Conservation (phyloP, 2,113 vertebrate species). For the Malurus elegans region DNA sequence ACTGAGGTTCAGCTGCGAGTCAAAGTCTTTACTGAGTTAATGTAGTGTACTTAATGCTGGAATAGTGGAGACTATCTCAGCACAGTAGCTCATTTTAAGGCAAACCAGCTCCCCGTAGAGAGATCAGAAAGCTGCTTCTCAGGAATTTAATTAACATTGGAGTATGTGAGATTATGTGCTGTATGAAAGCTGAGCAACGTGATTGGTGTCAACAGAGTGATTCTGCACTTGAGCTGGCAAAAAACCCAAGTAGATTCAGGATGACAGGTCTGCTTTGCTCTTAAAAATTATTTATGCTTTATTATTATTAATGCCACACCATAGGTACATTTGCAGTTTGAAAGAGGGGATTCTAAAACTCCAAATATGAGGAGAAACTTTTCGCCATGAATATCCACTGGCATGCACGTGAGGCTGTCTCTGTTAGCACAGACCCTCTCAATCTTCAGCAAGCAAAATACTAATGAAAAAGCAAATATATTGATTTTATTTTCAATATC, state of each 20-base stretch:
- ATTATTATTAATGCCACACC: not conserved
- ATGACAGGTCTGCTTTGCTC: not conserved
- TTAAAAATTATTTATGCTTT: not conserved
- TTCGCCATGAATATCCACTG: not conserved
- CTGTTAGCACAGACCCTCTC: not conserved
- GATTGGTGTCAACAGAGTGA: not conserved
- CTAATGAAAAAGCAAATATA: not conserved
- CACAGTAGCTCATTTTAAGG: conserved; percentile 55
- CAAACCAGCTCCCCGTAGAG: conserved; percentile 53
- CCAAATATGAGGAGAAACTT: not conserved
- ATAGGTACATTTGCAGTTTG: not conserved
- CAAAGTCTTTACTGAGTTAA: conserved; percentile 64
- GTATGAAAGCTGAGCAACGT: conserved; percentile 12
- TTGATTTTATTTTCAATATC: not conserved
- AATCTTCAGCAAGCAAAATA: not conserved
- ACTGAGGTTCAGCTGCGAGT: conserved; percentile 20
- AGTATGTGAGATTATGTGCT: conserved; percentile 37
- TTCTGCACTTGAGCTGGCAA: not conserved
- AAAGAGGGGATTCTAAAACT: not conserved
- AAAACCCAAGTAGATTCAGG: not conserved
- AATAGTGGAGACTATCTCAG: conserved; percentile 53
- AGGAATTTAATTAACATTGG: conserved; percentile 59
- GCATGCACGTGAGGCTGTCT: not conserved
- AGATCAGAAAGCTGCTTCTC: conserved; percentile 47
- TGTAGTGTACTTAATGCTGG: conserved; percentile 63